Evolutionary conservation across 2,888 invertebrate species (phyloP).

Genomic region (Watsonalla binaria): DNA sequence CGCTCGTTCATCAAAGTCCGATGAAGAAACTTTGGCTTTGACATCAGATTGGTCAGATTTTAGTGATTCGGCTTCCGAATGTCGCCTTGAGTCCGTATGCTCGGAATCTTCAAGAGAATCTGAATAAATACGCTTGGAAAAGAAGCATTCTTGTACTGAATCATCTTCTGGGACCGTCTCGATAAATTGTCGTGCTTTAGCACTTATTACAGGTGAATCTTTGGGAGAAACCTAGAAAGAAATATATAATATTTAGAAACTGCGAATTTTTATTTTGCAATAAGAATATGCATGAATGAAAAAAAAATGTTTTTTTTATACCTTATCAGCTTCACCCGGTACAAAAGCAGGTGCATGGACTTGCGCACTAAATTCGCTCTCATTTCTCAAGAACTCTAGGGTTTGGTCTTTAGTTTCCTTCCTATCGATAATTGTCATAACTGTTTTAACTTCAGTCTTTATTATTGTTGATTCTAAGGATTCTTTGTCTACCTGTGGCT

Average conservation of each 20-base stretch:
- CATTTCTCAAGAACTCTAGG: conserved; percentile 57
- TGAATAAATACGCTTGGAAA: conserved; percentile 74
- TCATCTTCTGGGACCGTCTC: conserved; percentile 77
- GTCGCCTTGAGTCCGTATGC: conserved; percentile 69
- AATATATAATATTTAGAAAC: conserved; percentile 7
- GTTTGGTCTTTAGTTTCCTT: conserved; percentile 42
- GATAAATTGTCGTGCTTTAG: conserved; percentile 74
- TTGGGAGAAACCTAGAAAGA: conserved; percentile 51
- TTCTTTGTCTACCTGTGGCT: conserved; percentile 38
- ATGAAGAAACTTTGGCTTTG: conserved; percentile 69
- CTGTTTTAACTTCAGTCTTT: conserved; percentile 34
- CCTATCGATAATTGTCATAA: conserved; percentile 23
- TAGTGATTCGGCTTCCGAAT: conserved; percentile 73
- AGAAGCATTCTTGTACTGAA: conserved; percentile 76
- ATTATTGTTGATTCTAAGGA: conserved; percentile 20
- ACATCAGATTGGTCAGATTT: conserved; percentile 75
- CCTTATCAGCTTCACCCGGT: conserved; percentile 50
- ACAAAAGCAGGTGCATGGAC: conserved; percentile 30
- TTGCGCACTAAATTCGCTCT: conserved; percentile 59
- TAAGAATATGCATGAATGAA: not conserved
- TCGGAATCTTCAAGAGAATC: conserved; percentile 75
- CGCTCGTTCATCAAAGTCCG: conserved; percentile 72
- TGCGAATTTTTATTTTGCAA: not conserved
- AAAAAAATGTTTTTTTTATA: conserved; percentile 16
- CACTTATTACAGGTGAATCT: conserved; percentile 73